Evolutionary conservation across 2,888 invertebrate genomes (phyloP).

Genomic region (Ophonus ardosiacus): DNA sequence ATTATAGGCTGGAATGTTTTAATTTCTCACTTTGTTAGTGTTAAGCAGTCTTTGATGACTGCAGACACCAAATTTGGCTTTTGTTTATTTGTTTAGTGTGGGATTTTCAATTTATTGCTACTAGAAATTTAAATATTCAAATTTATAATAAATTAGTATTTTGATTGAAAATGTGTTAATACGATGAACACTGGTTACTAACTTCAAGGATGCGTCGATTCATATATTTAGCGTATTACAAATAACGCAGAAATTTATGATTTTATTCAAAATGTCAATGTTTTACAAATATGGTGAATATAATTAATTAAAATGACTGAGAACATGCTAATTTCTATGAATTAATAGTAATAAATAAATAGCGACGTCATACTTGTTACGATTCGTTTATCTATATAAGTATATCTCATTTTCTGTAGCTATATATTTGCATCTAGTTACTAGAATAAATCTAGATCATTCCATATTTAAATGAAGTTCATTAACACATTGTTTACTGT

Average conservation of each 20-base stretch:
- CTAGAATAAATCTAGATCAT: slow-evolving; percentile 2
- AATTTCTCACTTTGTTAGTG: slow-evolving; percentile 9
- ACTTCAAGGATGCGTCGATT: background rate
- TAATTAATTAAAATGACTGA: slow-evolving; percentile 18
- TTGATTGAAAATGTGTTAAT: background rate
- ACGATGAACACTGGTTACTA: no score
- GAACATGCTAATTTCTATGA: slow-evolving; percentile 21
- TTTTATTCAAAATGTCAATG: slow-evolving; percentile 31
- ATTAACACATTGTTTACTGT: background rate
- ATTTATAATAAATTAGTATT: background rate
- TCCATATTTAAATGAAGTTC: slow-evolving; percentile 30
- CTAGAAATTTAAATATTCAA: background rate
- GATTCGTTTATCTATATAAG: slow-evolving; percentile 26
- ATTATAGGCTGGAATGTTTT: slow-evolving; percentile 43
- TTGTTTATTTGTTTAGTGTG: slow-evolving; percentile 9
- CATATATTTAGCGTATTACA: slow-evolving; percentile 31
- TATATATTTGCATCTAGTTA: slow-evolving; percentile 10
- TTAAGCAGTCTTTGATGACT: slow-evolving; percentile 32
- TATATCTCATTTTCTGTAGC: background rate
- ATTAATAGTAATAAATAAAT: slow-evolving; percentile 19
- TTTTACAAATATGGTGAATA: slow-evolving; percentile 24
- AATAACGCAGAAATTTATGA: slow-evolving; percentile 24
- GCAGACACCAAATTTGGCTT: slow-evolving; percentile 1
- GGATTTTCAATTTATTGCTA: slow-evolving; percentile 5
- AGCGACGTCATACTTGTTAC: slow-evolving; percentile 19